Percentiles rank a stretch among this genome's conserved stretches.
phyloP scores from a whole-genome alignment of 2,113 vertebrate species.

The Neotoma lepida region DNA sequence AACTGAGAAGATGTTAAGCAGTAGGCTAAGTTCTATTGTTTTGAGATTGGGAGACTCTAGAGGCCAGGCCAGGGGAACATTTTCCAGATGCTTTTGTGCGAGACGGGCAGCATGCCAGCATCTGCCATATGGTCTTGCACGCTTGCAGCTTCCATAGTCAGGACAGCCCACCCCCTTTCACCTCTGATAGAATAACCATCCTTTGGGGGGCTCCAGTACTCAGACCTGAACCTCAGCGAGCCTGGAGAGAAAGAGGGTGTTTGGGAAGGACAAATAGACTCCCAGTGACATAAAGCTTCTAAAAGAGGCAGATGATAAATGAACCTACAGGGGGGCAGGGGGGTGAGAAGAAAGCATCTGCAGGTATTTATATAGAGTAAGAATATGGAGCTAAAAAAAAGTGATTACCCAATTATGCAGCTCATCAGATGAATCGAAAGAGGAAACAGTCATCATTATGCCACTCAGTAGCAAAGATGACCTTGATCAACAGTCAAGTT shows the following conservation, averaged over 20 bases:
- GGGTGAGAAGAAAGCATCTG: no score
- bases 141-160: neutral
- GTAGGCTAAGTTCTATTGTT: neutral
- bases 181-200: neutral
- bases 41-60: neutral
- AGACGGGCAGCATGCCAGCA: no score
- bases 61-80: neutral
- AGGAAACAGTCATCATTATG: neutral
- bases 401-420: neutral
- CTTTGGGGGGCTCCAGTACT: neutral
- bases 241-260: neutral
- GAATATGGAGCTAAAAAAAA: neutral
- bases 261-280: neutral
- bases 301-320: conserved; percentile 37
- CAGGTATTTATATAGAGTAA: neutral
- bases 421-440: conserved; percentile 15
- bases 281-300: neutral
- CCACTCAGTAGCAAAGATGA: neutral
- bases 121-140: no score
- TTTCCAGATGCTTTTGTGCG: neutral
- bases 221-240: neutral
- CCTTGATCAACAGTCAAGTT: neutral
- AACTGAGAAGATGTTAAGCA: neutral
- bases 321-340: neutral
- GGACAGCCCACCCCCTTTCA: no score